Evolutionary conservation across 2,888 invertebrate genomes (phyloP), one percentile per base, ranked within the genome.

Genomic region (Cantharis lateralis): DNA sequence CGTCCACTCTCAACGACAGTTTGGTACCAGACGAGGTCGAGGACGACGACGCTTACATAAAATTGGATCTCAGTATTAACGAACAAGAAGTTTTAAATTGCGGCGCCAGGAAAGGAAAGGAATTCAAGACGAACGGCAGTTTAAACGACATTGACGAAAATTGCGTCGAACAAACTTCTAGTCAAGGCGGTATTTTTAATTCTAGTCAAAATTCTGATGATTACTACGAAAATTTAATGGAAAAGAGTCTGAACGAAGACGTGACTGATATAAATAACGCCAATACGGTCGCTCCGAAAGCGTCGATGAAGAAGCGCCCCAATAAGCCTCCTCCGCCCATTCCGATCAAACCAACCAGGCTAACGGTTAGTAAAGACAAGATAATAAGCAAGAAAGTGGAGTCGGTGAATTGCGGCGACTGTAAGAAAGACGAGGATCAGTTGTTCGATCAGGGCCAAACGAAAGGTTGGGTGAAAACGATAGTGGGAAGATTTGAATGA

Each of bases 391-490:
- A 24, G 26, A 69, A 62, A 28, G 26, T 10, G 10, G 26, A 28
- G 26, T 2, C 26, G 10, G 11, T 62, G 68, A 75, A 10, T n/a
- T n/a, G n/a, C n/a, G n/a, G n/a, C n/a, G n/a, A n/a, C n/a, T n/a
- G n/a, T n/a, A 70, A 72, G 16, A 64, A 73, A 2, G 70, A 73
- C n/a, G 79, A 71, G 10, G 70, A 70, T 28, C 16, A 32, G 62
- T n/a, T 61, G 70, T 26, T 72, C 71, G 16, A 68, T 76, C 32
- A 78, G 78, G 61, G 85, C 88, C 4, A 91, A 91, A 88, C 88
- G 4, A 91, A 91, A 88, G 92, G 92, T 82, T 94, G 94, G 94
- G 94, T 94, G 0, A 93, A 93, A 84, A 92, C 94, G 83, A 93
- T 94, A 83, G 93, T 94, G 13, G 93, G 92, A 81, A 92, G 93